Evolutionary conservation across 2,888 invertebrate genomes (phyloP).

Genomic region (Chrysolina oricalcia): DNA sequence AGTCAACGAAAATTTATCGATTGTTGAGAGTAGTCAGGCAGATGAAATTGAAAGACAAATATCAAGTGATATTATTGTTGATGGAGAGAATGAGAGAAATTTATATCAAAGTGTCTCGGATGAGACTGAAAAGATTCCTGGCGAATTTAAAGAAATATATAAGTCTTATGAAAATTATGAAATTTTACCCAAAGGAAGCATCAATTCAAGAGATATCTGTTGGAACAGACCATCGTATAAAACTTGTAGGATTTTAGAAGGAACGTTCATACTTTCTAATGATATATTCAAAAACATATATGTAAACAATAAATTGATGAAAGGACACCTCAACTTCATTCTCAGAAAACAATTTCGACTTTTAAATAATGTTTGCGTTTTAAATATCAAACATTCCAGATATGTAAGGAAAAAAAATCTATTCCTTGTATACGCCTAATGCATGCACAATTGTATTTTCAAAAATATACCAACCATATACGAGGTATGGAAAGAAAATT

Average conservation of each 20-base stretch:
- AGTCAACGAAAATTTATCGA: no score
- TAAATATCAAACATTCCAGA: constrained; percentile 19
- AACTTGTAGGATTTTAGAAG: constrained; percentile 5
- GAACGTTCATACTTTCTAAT: not conserved
- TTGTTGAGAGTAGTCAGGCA: no score
- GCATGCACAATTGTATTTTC: constrained; percentile 3
- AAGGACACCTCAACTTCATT: not conserved
- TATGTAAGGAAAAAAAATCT: not conserved
- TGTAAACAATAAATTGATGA: constrained; percentile 1
- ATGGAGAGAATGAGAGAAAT: not conserved
- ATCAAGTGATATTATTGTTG: not conserved
- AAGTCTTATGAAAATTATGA: not conserved
- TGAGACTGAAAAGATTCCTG: not conserved
- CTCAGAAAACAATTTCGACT: not conserved
- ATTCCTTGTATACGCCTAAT: not conserved
- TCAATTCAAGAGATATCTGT: not conserved
- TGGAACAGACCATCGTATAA: not conserved
- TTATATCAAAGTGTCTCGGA: not conserved
- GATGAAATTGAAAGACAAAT: no score
- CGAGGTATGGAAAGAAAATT: not conserved
- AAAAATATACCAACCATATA: constrained; percentile 16
- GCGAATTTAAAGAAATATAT: not conserved
- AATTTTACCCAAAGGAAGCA: constrained; percentile 9
- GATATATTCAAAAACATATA: not conserved
- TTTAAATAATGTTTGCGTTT: constrained; percentile 11